A percentile compares a stretch with the other conserved stretches of the same genome.
Evolutionary conservation across 2,888 invertebrate species (phyloP).

Genomic region (Athripsodes cinereus): DNA sequence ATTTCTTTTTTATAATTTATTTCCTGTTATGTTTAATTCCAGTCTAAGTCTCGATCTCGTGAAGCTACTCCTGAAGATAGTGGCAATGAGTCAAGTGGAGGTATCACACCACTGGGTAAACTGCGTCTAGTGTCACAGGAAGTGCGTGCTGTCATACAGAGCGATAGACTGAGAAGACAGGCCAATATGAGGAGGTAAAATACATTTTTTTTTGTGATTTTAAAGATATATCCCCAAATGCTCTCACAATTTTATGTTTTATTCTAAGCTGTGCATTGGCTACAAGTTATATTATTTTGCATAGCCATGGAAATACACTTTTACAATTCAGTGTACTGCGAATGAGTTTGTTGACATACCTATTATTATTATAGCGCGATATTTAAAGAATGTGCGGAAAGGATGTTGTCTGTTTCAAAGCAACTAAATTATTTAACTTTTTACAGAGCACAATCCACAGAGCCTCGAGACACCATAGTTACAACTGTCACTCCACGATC

Average conservation of each 20-base stretch:
- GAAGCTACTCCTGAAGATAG: conserved; percentile 60
- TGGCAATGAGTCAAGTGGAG: conserved; percentile 29
- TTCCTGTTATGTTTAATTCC: no score
- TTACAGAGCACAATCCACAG: conserved; percentile 46
- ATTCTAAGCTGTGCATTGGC: not conserved
- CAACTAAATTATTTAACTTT: no score
- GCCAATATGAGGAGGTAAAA: conserved; percentile 40
- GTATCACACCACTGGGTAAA: conserved; percentile 50
- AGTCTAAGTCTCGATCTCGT: conserved; percentile 60
- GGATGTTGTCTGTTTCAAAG: no score
- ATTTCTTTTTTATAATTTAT: no score
- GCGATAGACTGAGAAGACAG: conserved; percentile 42
- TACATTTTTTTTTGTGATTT: no score
- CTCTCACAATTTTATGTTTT: not conserved
- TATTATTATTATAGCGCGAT: no score
- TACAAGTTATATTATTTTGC: not conserved
- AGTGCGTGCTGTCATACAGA: conserved; percentile 48
- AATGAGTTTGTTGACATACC: no score
- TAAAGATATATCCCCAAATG: not conserved
- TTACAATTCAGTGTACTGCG: no score
- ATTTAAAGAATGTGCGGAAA: no score
- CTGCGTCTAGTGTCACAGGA: conserved; percentile 70
- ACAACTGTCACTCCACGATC: conserved; percentile 35
- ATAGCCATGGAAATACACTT: not conserved
- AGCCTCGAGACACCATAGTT: conserved; percentile 43